Evolutionary conservation across 1,140 invertebrate genomes (phyloP).

Genomic region (Nebria ingens): DNA sequence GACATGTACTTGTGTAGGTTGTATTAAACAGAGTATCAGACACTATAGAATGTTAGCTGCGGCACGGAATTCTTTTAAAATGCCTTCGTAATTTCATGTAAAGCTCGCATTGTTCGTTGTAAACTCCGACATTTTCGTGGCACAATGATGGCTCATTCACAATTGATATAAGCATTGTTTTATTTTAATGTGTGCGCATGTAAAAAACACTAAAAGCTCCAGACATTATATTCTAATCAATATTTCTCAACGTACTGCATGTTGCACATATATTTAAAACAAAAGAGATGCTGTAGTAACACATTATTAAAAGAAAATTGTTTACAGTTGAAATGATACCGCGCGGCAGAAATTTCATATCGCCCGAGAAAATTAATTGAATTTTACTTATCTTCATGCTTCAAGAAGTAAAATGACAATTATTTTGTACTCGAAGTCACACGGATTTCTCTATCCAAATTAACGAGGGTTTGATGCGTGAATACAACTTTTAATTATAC

Average conservation of each 20-base stretch:
- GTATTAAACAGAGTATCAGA: too few species aligned
- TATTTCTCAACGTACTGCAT: neutral
- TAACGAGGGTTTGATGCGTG: neutral
- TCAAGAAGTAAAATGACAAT: conserved; percentile 8
- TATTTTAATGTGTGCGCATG: neutral
- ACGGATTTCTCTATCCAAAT: too few species aligned
- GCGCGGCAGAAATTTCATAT: conserved; percentile 4
- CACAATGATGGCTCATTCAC: neutral
- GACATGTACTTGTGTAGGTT: too few species aligned
- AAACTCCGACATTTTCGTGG: neutral
- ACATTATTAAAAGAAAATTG: conserved; percentile 9
- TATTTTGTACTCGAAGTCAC: neutral
- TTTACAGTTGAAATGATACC: conserved; percentile 6
- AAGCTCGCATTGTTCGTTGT: neutral
- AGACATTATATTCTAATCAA: neutral
- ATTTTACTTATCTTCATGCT: conserved; percentile 9
- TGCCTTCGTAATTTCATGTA: neutral
- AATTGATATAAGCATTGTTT: neutral
- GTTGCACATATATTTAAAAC: neutral
- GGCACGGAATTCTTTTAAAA: neutral
- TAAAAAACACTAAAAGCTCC: neutral
- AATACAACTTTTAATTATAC: neutral
- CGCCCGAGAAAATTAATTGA: neutral
- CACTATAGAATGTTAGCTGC: too few species aligned
- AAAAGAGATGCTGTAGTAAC: neutral